These are phyloP conservation scores for Cyprinodon variegatus DNA, from an alignment of 2,113 vertebrate genomes.

Conservation along the genomic window DNA sequence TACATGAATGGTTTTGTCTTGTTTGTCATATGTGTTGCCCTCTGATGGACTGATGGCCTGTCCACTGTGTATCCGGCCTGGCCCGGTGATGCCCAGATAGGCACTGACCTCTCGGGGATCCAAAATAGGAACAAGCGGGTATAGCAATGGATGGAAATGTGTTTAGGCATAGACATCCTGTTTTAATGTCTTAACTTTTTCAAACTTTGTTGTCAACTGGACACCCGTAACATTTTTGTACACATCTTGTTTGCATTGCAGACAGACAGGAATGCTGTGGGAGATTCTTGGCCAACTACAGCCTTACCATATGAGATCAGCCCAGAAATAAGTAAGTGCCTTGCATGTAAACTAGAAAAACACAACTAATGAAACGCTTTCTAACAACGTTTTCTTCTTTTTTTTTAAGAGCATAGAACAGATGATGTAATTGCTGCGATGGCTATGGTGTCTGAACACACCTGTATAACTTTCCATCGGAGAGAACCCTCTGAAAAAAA, in stretches of 20 bases:
- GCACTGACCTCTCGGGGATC: too few species aligned
- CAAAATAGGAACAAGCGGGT: background rate
- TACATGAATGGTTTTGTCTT: background rate
- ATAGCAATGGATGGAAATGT: background rate
- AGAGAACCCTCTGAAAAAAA: constrained; percentile 6
- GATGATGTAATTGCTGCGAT: constrained; percentile 38
- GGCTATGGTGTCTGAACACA: constrained; percentile 50
- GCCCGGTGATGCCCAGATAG: background rate
- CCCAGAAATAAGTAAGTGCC: constrained; percentile 30
- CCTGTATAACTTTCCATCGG: constrained; percentile 63
- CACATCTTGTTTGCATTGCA: constrained; percentile 13
- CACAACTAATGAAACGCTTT: background rate
- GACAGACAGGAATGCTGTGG: constrained; percentile 48
- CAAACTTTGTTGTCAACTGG: background rate
- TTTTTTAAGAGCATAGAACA: constrained; percentile 26
- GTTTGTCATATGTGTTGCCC: background rate
- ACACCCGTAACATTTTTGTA: background rate
- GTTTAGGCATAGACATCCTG: background rate
- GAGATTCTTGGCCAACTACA: constrained; percentile 9
- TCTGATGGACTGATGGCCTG: background rate
- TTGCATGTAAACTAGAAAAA: background rate
- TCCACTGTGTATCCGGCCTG: background rate
- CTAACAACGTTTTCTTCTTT: background rate
- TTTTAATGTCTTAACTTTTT: background rate
- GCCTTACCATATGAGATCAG: constrained; percentile 58